Evolutionary conservation across 1,140 invertebrate species (phyloP), one percentile per base, ranked within the genome.

Genomic region (Halyomorpha halys): DNA sequence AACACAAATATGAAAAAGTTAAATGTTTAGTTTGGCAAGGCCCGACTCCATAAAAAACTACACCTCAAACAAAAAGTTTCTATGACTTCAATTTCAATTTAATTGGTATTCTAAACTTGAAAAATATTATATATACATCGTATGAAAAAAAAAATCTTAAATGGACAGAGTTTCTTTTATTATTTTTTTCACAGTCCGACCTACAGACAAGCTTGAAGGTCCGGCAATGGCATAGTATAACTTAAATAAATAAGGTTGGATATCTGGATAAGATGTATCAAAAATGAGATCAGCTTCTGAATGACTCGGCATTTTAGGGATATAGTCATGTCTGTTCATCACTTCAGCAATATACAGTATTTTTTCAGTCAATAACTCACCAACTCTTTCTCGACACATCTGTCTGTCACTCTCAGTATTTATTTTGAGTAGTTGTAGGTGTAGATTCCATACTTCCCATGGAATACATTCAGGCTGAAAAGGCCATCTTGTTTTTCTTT

Each of bases 401-500:
- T 92, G 90, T 66, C 92, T 79, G 70, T 96, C 92, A 73, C 91
- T 87, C 73, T 96, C 93, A 72, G 84, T 92, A 63, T 85, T 82
- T 30, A 94, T 77, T 68, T 88, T 86, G 16, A 94, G 86, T 13
- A 96, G 78, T 73, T 96, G 91, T 34, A 97, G 78, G 66, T 90
- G 85, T 1, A 98, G 82, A 21, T 91, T 96, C 95, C 94, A 98
- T 15, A 97, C 90, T 74, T 98, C 95, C 95, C 95, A 98, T 0
- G 94, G 91, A 71, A 94, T 91, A 71, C 86, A 90, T 72, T 97
- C 93, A 9, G 85, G 79, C 63, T 86, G 82, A 71, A 96, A 93
- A 9, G 86, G 84, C 91, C 93, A 97, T 56, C 87, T 82, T 59
- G 84, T 85, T 70, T 87, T 87, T 72, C 91, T 92, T 73, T 87